Evolutionary conservation across 2,113 vertebrate species (phyloP).

Genomic region (Pyxicephalus adspersus): DNA sequence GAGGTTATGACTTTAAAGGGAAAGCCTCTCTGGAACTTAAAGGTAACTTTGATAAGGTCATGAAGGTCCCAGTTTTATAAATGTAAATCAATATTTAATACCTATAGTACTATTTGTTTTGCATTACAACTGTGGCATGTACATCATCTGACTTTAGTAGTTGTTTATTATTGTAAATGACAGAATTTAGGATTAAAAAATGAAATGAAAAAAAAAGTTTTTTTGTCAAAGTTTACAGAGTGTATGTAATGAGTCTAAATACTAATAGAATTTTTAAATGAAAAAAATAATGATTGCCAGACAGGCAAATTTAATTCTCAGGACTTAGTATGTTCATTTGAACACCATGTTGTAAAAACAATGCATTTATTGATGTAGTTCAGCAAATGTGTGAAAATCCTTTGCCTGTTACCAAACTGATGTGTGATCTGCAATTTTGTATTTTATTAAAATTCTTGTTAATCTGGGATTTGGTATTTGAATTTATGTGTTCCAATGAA

Average conservation of each 20-base stretch:
- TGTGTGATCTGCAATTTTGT: too few relatives aligned
- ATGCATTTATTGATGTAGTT: background rate
- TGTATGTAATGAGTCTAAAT: too few relatives aligned
- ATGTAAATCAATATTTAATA: background rate
- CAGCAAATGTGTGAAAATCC: background rate
- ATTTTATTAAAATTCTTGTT: too few relatives aligned
- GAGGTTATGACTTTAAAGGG: too few relatives aligned
- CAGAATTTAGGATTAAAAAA: conserved; percentile 15
- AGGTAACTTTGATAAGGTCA: background rate
- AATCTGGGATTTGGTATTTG: too few relatives aligned
- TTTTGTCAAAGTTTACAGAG: conserved; percentile 14
- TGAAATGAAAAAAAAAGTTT: conserved; percentile 2
- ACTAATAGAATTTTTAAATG: conserved; percentile 5
- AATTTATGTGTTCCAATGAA: too few relatives aligned
- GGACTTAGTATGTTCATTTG: conserved; percentile 7
- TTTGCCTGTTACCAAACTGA: too few relatives aligned
- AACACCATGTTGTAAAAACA: background rate
- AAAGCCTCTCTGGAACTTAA: too few relatives aligned
- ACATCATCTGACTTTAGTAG: background rate
- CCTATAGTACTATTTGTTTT: background rate
- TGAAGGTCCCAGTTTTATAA: background rate
- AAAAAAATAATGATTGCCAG: background rate
- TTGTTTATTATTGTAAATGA: conserved; percentile 16
- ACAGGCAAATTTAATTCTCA: background rate
- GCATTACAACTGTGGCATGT: background rate